Evolutionary conservation across 2,797 vertebrate species (phyloP), one percentile per base, ranked within the genome.

Genomic region (Hippocampus kuda): DNA sequence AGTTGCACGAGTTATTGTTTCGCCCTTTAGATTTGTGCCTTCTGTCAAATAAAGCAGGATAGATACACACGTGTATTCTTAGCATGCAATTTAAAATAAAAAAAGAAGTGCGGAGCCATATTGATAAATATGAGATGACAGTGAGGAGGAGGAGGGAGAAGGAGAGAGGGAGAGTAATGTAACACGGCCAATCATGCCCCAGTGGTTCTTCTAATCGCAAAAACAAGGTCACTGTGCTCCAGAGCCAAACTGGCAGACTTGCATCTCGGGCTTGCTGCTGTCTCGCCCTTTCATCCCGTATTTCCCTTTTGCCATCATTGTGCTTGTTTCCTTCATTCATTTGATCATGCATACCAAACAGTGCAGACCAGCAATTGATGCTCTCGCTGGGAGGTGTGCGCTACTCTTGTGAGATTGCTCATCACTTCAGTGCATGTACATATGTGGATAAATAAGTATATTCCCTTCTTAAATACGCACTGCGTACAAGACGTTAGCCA

Each of bases 161-260:
- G 60, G 66, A 70, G 74, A 75, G 73, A 75, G 76, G 73, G 72
- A 77, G 76, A 85, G 77, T 81, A 85, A 87, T 85, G 82, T 84
- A 82, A 81, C 79, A 42, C 74, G 77, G 81, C 82, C 84, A 84
- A 83, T 86, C 85, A 86, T 72, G 81, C 84, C 83, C 86, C 88
- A 85, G 84, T 83, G 84, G 77, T 84, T 88, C 80, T 80, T 86
- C 86, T 88, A 89, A 91, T 90, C 88, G 88, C 85, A 81, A 84
- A 86, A 86, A 88, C 88, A 89, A 90, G 88, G 88, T 89, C 88
- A 88, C 79, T 87, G 83, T 85, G 86, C 79, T 54, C 75, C 73
- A 77, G 77, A 80, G 82, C 85, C 86, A 84, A 86, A 83, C 83
- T 85, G 82, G 81, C 85, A 84, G 79, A 70, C 79, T 67, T 78